Evolutionary conservation across 1,140 invertebrate species (phyloP).

Genomic region (Drosophila arawakana): DNA sequence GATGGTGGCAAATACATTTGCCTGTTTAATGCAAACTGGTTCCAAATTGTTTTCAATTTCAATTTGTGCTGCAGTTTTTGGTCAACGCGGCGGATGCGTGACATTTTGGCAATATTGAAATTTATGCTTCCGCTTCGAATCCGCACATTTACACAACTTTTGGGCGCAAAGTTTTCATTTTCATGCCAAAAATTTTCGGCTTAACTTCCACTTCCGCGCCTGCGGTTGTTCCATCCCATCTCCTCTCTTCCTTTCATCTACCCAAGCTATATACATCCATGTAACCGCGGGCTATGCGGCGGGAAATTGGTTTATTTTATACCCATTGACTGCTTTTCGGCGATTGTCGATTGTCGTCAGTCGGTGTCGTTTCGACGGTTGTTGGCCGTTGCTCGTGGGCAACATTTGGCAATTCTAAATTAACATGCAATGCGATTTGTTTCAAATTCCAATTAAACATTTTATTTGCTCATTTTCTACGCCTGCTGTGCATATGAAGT

Average conservation of each 20-base stretch:
- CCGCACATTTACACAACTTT: constrained; percentile 74
- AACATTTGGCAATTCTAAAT: constrained; percentile 61
- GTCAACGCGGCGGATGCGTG: constrained; percentile 58
- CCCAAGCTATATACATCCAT: background rate
- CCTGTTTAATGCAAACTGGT: constrained; percentile 40
- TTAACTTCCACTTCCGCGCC: constrained; percentile 61
- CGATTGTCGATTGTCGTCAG: background rate
- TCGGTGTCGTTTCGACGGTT: background rate
- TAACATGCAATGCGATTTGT: constrained; percentile 76
- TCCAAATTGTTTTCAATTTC: constrained; percentile 74
- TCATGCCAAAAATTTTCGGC: constrained; percentile 57
- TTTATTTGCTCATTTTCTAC: constrained; percentile 56
- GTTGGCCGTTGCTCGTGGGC: background rate
- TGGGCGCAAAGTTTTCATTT: constrained; percentile 57
- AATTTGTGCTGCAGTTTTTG: constrained; percentile 62
- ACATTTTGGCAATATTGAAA: constrained; percentile 75
- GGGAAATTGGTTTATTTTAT: constrained; percentile 80
- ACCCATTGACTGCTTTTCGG: constrained; percentile 58
- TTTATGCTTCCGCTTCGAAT: constrained; percentile 72
- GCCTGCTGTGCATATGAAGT: constrained; percentile 5
- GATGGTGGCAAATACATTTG: constrained; percentile 1
- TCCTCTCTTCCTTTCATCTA: background rate
- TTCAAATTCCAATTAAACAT: constrained; percentile 68
- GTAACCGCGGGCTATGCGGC: constrained; percentile 65
- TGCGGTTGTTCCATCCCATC: constrained; percentile 10